Evolutionary conservation across 2,797 vertebrate species (phyloP).

Genomic region (Orientallactaga sibirica): DNA sequence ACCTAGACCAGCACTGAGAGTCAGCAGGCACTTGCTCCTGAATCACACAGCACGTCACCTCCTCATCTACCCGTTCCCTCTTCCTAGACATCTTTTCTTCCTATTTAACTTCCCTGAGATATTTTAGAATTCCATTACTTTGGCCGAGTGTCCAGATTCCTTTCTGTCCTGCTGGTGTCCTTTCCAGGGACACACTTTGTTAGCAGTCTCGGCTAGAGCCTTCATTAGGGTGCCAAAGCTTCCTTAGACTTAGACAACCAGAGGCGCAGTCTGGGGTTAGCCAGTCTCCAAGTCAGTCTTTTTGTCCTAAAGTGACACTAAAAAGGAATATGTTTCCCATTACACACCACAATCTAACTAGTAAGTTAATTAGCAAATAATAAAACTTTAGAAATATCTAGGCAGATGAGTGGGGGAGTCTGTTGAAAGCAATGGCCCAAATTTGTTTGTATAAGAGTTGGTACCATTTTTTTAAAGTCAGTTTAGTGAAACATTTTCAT

Average conservation of each 20-base stretch:
- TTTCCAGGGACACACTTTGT: neutral
- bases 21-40: neutral
- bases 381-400: neutral
- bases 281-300: neutral
- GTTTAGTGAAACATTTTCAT: neutral
- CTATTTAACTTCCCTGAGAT: neutral
- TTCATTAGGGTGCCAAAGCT: neutral
- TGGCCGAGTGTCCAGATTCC: neutral
- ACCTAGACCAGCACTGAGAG: slow-evolving; percentile 33
- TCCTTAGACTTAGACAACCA: neutral
- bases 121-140: neutral
- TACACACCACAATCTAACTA: neutral
- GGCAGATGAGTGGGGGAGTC: neutral
- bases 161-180: neutral
- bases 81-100: slow-evolving; percentile 9
- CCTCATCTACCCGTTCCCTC: neutral
- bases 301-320: neutral
- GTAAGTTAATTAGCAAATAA: slow-evolving; percentile 17
- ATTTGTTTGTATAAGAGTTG: neutral
- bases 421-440: neutral
- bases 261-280: neutral
- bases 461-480: neutral
- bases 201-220: neutral
- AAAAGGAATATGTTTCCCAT: neutral
- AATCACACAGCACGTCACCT: neutral